phyloP scores from a whole-genome alignment of 2,113 vertebrate genomes.

The Amphilophus citrinellus region DNA sequence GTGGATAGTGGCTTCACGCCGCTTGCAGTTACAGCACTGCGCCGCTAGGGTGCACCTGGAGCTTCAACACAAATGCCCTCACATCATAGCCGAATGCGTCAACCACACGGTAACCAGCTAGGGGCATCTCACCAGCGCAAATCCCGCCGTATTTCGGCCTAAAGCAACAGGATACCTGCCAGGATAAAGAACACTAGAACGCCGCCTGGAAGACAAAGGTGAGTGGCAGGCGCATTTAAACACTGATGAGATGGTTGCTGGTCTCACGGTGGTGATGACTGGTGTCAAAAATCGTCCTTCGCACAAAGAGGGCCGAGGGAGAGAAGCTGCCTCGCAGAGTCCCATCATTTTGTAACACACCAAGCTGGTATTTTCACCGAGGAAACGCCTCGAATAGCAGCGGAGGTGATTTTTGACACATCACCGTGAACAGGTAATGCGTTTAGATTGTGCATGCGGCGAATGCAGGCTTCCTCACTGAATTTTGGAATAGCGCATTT shows the following conservation, averaged over 20 bases:
- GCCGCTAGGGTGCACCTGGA: conserved; percentile 65
- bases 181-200: conserved; percentile 2
- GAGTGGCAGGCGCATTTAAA: conserved; percentile 30
- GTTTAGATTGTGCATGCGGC: conserved; percentile 4
- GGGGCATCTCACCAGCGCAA: conserved; percentile 63
- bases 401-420: conserved; percentile 15
- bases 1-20: conserved; percentile 15
- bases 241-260: not conserved
- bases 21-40: conserved; percentile 44
- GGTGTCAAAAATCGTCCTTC: conserved; percentile 66
- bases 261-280: conserved; percentile 31
- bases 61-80: conserved; percentile 67
- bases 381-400: conserved; percentile 69
- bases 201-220: conserved; percentile 52
- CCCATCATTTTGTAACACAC: conserved; percentile 62
- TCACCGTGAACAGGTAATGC: not conserved
- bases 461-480: not conserved
- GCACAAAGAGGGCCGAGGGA: conserved; percentile 75
- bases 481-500: conserved; percentile 70
- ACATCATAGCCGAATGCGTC: conserved; percentile 80
- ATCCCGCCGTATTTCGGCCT: conserved; percentile 57
- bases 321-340: conserved; percentile 49
- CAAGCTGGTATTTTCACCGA: conserved; percentile 47
- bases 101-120: conserved; percentile 72
- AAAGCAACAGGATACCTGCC: conserved; percentile 57